Conservation (phyloP, 2,113 vertebrate species). For the Daboia siamensis region DNA sequence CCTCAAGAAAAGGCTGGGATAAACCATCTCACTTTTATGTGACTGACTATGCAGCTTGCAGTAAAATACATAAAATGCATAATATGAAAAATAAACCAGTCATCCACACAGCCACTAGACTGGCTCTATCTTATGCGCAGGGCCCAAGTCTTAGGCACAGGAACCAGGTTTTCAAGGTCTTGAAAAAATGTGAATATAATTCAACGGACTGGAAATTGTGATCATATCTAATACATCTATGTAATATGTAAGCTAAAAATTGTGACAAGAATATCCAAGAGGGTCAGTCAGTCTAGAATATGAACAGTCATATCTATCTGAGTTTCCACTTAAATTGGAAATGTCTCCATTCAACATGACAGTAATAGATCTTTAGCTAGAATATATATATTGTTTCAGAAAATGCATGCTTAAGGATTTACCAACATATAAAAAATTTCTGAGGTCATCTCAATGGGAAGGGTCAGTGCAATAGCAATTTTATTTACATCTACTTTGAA, state of each 20-base stretch:
- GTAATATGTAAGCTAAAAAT: background rate
- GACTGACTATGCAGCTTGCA: background rate
- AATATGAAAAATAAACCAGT: background rate
- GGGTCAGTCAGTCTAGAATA: background rate
- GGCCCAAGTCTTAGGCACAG: background rate
- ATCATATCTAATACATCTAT: background rate
- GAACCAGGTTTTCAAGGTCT: background rate
- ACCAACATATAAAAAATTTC: background rate
- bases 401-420: background rate
- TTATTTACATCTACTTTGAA: background rate
- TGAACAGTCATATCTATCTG: background rate
- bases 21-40: background rate
- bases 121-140: background rate
- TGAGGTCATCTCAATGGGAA: background rate
- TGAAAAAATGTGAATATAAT: background rate
- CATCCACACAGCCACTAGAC: background rate
- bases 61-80: background rate
- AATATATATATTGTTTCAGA: background rate
- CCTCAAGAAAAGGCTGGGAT: background rate
- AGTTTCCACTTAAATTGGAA: background rate
- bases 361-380: background rate
- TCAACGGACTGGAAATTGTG: background rate
- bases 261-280: background rate
- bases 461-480: background rate
- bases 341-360: background rate